phyloP scores from a whole-genome alignment of 2,888 invertebrate species.

The Lycia hirtaria region DNA sequence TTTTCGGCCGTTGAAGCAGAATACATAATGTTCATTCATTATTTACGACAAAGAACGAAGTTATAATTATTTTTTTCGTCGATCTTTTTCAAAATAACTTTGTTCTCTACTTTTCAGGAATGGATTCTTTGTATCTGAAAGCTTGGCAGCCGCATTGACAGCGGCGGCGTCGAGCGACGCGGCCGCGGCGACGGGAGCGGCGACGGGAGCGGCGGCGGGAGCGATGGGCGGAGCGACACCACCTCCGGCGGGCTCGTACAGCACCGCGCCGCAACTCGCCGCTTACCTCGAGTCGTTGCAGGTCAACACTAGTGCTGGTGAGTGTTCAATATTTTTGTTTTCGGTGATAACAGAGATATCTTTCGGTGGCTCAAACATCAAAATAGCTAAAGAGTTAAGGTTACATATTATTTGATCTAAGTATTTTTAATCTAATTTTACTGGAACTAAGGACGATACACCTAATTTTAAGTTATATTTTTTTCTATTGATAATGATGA shows the following conservation, averaged over 20 bases:
- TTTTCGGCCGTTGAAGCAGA: no score
- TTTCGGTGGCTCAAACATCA: not conserved
- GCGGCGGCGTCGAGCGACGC: conserved; percentile 16
- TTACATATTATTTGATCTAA: no score
- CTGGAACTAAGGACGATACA: no score
- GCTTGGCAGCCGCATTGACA: conserved; percentile 51
- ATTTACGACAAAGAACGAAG: no score
- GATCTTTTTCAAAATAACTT: no score
- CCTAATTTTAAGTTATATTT: no score
- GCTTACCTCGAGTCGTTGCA: conserved; percentile 83
- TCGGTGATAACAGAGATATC: not conserved
- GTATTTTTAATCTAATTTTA: no score
- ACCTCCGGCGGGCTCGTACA: conserved; percentile 69
- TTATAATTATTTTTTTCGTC: no score
- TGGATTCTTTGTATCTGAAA: conserved; percentile 60
- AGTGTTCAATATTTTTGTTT: not conserved
- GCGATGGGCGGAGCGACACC: conserved; percentile 49
- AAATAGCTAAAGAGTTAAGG: no score
- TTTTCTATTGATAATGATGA: no score
- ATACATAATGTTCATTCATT: no score
- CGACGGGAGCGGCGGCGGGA: conserved; percentile 28
- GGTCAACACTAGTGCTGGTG: conserved; percentile 69
- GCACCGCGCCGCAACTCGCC: conserved; percentile 79
- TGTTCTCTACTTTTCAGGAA: conserved; percentile 43
- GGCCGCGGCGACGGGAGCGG: conserved; percentile 15